These are phyloP conservation scores for Tokudaia tokunoshimensis DNA, from an alignment of 2,797 vertebrate species.

Conservation along the genomic window DNA sequence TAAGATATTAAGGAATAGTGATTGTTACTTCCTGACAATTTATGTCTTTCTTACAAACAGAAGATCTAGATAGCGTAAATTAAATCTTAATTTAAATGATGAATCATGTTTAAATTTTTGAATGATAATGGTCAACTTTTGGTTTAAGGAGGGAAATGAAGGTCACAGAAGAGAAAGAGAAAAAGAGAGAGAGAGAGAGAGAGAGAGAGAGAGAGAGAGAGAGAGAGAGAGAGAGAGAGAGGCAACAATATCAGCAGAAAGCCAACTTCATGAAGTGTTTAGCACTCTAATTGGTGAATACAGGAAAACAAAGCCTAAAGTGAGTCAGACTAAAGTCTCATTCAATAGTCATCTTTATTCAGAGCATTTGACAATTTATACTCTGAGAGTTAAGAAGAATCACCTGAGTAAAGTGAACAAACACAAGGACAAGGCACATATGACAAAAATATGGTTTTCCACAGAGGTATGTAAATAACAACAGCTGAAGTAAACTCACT, in stretches of 20 bases:
- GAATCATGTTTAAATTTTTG: background rate
- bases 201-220: background rate
- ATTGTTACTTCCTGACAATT: background rate
- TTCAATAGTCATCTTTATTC: background rate
- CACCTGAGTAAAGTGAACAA: background rate
- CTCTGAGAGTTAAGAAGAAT: background rate
- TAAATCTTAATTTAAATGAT: conserved; percentile 38
- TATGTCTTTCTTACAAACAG: background rate
- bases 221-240: background rate
- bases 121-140: background rate
- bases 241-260: background rate
- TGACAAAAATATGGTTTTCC: background rate
- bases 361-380: background rate
- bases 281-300: background rate
- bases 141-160: background rate
- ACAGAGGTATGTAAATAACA: background rate
- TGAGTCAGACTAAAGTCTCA: background rate
- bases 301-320: background rate
- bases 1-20: too few species aligned
- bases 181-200: background rate
- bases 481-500: background rate
- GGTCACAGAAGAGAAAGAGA: background rate
- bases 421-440: background rate
- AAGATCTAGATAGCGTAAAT: background rate
- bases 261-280: background rate